phyloP scores from a whole-genome alignment of 2,113 vertebrate genomes.

The Phainopepla nitens region DNA sequence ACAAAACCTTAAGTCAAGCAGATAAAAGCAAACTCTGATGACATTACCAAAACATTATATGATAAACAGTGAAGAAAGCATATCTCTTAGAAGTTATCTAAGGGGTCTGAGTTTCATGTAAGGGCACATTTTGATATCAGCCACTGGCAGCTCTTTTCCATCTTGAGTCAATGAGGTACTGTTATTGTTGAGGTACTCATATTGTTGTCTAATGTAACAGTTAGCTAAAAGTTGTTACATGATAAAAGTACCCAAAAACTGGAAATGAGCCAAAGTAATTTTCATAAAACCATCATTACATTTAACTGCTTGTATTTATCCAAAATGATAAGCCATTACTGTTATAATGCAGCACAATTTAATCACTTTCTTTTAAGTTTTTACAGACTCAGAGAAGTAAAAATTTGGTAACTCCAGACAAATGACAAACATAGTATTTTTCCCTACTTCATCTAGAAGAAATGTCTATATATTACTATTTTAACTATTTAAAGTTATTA shows the following conservation, averaged over 20 bases:
- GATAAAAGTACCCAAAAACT: background rate
- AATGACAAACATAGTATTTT: background rate
- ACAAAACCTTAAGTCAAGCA: background rate
- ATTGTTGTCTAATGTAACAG: conserved; percentile 7
- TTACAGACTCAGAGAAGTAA: background rate
- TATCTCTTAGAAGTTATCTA: background rate
- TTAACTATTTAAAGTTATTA: background rate
- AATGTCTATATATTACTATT: background rate
- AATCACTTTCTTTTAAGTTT: background rate
- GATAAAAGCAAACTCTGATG: background rate
- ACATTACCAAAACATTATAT: background rate
- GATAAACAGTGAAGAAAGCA: background rate
- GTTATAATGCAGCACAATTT: background rate
- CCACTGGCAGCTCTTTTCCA: background rate
- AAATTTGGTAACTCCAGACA: background rate
- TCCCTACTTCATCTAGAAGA: background rate
- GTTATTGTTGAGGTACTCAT: background rate
- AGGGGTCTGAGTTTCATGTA: background rate
- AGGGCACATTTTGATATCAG: background rate
- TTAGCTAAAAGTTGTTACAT: conserved; percentile 17
- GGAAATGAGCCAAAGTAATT: conserved; percentile 11
- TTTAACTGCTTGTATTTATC: conserved; percentile 46
- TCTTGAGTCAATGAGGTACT: background rate
- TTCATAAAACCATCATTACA: conserved; percentile 22
- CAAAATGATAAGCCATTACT: conserved; percentile 17